A percentile compares a stretch with the other conserved stretches of the same genome.
Conservation (phyloP, 2,797 vertebrate species). For the Pogonophryne albipinna region DNA sequence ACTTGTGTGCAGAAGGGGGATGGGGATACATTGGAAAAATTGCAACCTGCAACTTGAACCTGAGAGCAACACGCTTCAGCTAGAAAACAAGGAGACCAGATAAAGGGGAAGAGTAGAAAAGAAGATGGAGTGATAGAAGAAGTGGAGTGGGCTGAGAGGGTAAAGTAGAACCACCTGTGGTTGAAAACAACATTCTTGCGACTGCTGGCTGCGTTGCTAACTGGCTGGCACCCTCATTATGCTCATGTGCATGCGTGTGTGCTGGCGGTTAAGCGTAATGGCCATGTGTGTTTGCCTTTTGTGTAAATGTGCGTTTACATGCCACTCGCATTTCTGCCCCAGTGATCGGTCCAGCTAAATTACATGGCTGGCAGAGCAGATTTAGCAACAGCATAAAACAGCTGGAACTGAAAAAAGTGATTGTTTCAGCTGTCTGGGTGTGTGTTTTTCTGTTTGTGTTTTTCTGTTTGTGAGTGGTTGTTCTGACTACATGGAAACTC, state of each 20-base stretch:
- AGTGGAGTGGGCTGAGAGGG: conserved; percentile 4
- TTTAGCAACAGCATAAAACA: conserved; percentile 76
- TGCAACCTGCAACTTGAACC: conserved; percentile 81
- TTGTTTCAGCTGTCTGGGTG: conserved; percentile 65
- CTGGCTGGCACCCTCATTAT: conserved; percentile 50
- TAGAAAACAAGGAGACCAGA: conserved; percentile 17
- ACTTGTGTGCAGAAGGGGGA: conserved; percentile 54
- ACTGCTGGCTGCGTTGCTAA: conserved; percentile 39
- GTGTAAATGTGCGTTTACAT: conserved; percentile 46
- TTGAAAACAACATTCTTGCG: conserved; percentile 69
- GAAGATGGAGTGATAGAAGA: conserved; percentile 44
- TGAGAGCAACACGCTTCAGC: conserved; percentile 44
- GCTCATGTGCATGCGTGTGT: conserved; percentile 45
- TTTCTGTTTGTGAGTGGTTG: conserved; percentile 33
- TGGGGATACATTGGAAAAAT: conserved; percentile 61
- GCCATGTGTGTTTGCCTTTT: conserved; percentile 37
- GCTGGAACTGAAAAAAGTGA: conserved; percentile 65
- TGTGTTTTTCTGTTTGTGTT: conserved; percentile 53
- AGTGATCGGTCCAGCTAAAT: conserved; percentile 55
- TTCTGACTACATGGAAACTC: conserved; percentile 50
- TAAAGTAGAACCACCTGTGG: conserved; percentile 70
- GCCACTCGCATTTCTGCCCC: conserved; percentile 41
- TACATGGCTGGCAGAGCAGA: conserved; percentile 64
- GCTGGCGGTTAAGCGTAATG: conserved; percentile 52
- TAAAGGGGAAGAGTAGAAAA: conserved; percentile 20